Evolutionary conservation across 2,888 invertebrate species (phyloP), one percentile per base, ranked within the genome.

Genomic region (Bembecia ichneumoniformis): DNA sequence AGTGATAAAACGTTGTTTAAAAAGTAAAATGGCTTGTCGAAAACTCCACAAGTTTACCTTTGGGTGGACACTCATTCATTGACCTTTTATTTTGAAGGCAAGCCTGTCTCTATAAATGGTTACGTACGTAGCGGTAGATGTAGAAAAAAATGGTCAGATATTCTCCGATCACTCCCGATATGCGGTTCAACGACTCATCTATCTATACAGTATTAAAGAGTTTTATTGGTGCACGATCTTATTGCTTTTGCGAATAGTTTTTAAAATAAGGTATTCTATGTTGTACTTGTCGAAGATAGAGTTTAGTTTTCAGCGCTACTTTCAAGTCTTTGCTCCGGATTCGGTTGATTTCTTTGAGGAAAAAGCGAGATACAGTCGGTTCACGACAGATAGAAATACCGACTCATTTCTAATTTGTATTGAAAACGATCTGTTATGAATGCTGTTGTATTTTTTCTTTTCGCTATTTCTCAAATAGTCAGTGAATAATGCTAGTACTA

Each of bases 331-430:
- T 72, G 76, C 63, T 72, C 74, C 68, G 74, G 79, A 69, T 77
- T 74, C 64, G 74, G 62, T 74, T 74, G 69, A 77, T 74, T 78
- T 78, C 71, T 68, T 73, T 58, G 56, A 65, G 70, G 71, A 76
- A 77, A 69, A 63, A 64, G 62, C 68, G 62, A 67, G 60, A 68
- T 65, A 65, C 65, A 65, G 44, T 44, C 35, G n/a, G 34, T 14
- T 28, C 20, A 28, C 13, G n/a, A n/a, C 46, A 46, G 46, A 46
- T 28, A 44, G 44, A 44, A 44, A 44, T 44, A 15, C 17, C 7
- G 44, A 40, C 13, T 40, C 7, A 40, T 40, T 40, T n/a, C 14
- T 11, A 40, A 40, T 40, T 40, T 40, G 40, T 40, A 40, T 13
- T 13, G 40, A 40, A 40, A 40, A 13, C 14, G 40, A 14, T 40